A percentile compares a stretch with the other conserved stretches of the same genome.
These are phyloP conservation scores for Bombycilla garrulus DNA, from an alignment of 2,113 vertebrate genomes.

Conservation along the genomic window DNA sequence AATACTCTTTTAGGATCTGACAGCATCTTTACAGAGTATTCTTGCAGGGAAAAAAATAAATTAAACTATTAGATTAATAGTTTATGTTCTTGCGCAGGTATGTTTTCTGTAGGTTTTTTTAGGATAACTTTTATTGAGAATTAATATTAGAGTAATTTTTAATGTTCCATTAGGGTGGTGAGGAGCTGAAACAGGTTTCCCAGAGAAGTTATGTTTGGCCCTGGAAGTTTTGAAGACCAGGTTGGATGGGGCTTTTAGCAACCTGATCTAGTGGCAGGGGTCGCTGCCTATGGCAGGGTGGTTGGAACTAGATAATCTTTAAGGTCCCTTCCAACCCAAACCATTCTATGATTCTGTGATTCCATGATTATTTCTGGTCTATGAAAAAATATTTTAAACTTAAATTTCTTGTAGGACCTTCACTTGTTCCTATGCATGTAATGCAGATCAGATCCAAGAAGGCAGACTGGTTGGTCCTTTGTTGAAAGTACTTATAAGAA, in stretches of 20 bases:
- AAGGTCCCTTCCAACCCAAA: background rate
- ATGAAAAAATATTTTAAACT: background rate
- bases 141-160: background rate
- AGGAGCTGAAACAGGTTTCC: background rate
- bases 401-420: background rate
- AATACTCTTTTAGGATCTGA: background rate
- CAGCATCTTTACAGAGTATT: background rate
- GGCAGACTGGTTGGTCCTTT: background rate
- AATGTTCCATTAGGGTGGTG: background rate
- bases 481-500: background rate
- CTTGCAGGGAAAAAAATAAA: background rate
- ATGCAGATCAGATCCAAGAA: background rate
- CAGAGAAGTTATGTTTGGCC: background rate
- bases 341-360: background rate
- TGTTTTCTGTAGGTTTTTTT: background rate
- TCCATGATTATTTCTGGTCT: background rate
- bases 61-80: background rate
- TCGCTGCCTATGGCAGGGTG: accelerated
- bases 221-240: background rate
- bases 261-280: background rate
- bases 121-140: background rate
- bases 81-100: background rate
- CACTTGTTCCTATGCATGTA: background rate
- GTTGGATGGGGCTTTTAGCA: background rate
- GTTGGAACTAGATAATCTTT: background rate